Evolutionary conservation across 2,888 invertebrate species (phyloP).

Genomic region (Nudaria mundana): DNA sequence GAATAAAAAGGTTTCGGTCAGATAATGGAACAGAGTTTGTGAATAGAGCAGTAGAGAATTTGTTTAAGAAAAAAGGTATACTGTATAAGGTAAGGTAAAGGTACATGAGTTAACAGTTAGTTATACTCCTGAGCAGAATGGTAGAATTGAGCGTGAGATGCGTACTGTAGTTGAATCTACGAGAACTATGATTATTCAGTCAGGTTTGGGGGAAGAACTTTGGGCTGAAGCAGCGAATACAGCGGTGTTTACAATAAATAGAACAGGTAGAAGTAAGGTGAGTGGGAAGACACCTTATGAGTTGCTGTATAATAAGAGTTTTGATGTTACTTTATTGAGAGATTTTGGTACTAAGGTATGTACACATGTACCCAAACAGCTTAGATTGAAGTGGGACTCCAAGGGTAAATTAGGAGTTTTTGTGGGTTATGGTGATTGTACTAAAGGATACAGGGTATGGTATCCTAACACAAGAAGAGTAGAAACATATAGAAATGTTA

Average conservation of each 20-base stretch:
- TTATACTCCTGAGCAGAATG: slow-evolving; percentile 43
- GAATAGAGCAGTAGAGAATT: not conserved
- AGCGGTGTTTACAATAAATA: slow-evolving; percentile 2
- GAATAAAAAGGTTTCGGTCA: not conserved
- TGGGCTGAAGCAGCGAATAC: slow-evolving; percentile 9
- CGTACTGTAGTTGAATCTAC: slow-evolving; percentile 33
- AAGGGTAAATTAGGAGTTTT: not conserved
- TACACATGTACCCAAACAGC: not conserved
- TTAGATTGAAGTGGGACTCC: not conserved
- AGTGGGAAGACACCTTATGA: not conserved
- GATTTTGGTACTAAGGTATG: not conserved
- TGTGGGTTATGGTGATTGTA: not conserved
- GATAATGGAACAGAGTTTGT: not conserved
- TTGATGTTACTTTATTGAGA: not conserved
- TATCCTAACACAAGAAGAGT: slow-evolving; percentile 13
- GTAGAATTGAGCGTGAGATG: slow-evolving; percentile 35
- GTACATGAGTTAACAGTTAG: not conserved
- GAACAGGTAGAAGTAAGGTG: not conserved
- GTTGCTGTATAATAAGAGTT: not conserved
- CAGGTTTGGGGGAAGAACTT: slow-evolving; percentile 7
- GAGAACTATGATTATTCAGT: slow-evolving; percentile 20
- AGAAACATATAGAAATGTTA: slow-evolving; percentile 15
- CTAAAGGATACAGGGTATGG: slow-evolving; percentile 9
- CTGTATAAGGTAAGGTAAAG: not conserved
- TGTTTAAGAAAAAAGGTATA: no score